phyloP scores from a whole-genome alignment of 1,140 invertebrate species.

The Matsumurasca onukii region DNA sequence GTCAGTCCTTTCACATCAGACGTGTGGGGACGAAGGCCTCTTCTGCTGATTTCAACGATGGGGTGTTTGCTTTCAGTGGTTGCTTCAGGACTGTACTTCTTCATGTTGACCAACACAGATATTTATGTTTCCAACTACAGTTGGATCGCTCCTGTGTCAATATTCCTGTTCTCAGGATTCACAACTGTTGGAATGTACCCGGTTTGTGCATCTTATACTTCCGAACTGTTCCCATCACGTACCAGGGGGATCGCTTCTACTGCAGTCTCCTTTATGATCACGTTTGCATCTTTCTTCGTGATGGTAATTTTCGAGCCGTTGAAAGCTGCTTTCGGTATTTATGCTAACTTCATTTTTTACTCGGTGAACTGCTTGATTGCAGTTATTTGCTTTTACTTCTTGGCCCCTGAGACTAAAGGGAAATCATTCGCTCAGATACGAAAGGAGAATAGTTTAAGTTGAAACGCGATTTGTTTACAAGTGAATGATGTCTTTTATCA shows the following conservation, averaged over 20 bases:
- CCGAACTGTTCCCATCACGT: constrained; percentile 72
- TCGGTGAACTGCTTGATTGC: constrained; percentile 61
- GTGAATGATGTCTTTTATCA: no score
- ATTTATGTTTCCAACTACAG: constrained; percentile 51
- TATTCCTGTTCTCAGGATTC: constrained; percentile 67
- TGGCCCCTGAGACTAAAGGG: constrained; percentile 82
- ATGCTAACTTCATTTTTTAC: constrained; percentile 71
- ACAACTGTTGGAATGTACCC: constrained; percentile 69
- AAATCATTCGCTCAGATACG: constrained; percentile 57
- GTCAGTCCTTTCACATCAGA: constrained; percentile 67
- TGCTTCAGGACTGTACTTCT: constrained; percentile 55
- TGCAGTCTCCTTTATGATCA: constrained; percentile 67
- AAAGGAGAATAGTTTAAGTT: background rate
- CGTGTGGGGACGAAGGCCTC: constrained; percentile 64
- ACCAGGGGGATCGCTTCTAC: constrained; percentile 68
- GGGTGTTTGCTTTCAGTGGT: constrained; percentile 47
- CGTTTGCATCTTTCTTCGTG: constrained; percentile 68
- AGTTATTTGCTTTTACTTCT: constrained; percentile 60
- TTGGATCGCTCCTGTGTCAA: constrained; percentile 62
- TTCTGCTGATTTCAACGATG: constrained; percentile 52
- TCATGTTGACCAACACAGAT: constrained; percentile 55
- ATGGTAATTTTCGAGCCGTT: constrained; percentile 68
- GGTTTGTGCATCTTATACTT: constrained; percentile 68
- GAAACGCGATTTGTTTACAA: no score
- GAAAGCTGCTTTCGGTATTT: constrained; percentile 51